phyloP scores from a whole-genome alignment of 2,888 invertebrate species.

The Lamellibrachia satsuma region DNA sequence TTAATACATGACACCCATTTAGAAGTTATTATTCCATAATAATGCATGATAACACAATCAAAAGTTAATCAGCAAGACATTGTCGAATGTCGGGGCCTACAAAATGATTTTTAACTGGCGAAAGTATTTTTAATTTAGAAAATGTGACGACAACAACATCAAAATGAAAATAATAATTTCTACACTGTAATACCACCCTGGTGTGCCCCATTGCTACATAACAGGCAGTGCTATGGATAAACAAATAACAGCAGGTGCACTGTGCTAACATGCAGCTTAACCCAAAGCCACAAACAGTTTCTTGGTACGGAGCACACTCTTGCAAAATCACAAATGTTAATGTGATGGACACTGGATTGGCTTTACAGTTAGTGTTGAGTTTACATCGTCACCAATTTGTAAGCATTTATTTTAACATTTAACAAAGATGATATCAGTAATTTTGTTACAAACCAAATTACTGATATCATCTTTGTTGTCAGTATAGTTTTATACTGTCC shows the following conservation, averaged over 20 bases:
- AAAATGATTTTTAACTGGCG: neutral
- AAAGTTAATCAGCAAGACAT: neutral
- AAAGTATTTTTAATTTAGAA: neutral
- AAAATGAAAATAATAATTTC: neutral
- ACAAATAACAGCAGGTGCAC: neutral
- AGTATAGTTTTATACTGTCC: neutral
- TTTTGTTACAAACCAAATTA: no score
- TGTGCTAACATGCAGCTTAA: neutral
- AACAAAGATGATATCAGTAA: no score
- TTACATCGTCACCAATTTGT: no score
- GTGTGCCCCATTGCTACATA: neutral
- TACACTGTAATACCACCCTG: neutral
- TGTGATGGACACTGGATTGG: no score
- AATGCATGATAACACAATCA: neutral
- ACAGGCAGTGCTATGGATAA: neutral
- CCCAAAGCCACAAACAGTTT: neutral
- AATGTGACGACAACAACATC: neutral
- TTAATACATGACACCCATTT: neutral
- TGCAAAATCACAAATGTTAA: neutral
- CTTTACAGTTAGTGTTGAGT: no score
- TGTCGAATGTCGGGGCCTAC: no score
- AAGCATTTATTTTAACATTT: no score
- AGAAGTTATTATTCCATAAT: neutral
- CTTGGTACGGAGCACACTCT: neutral
- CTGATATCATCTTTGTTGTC: neutral